Evolutionary conservation across 2,888 invertebrate genomes (phyloP).

Genomic region (Sarcophaga rosellei): DNA sequence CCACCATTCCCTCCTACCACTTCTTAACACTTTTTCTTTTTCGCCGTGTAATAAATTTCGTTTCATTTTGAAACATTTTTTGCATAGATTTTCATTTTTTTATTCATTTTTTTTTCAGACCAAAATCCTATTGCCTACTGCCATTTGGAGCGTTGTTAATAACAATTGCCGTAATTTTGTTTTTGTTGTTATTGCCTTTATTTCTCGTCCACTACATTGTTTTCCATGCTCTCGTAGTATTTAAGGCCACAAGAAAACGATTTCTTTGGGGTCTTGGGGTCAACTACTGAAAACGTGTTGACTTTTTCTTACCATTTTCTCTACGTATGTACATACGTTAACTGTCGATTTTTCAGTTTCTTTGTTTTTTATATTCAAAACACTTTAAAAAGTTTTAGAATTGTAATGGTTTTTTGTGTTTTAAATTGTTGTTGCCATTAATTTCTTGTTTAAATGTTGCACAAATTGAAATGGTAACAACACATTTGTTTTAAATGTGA

Average conservation of each 20-base stretch:
- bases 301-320: background rate
- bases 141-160: slow-evolving; percentile 61
- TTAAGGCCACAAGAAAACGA: slow-evolving; percentile 10
- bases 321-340: too few species aligned
- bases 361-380: background rate
- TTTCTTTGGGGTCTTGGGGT: slow-evolving; percentile 28
- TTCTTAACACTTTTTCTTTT: slow-evolving; percentile 5
- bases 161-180: slow-evolving; percentile 46
- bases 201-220: background rate
- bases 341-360: too few species aligned
- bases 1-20: background rate
- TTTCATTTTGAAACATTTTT: background rate
- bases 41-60: slow-evolving; percentile 6
- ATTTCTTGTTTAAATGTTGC: slow-evolving; percentile 33
- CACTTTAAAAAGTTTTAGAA: slow-evolving; percentile 7
- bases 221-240: background rate
- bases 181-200: background rate
- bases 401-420: background rate
- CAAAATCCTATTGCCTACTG: slow-evolving; percentile 52
- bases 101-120: slow-evolving; percentile 11
- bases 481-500: slow-evolving; percentile 23
- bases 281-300: slow-evolving; percentile 25
- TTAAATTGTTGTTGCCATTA: background rate
- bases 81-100: background rate
- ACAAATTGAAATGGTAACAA: background rate